phyloP scores from a whole-genome alignment of 1,140 invertebrate species.

The Cheumatopsyche charites region DNA sequence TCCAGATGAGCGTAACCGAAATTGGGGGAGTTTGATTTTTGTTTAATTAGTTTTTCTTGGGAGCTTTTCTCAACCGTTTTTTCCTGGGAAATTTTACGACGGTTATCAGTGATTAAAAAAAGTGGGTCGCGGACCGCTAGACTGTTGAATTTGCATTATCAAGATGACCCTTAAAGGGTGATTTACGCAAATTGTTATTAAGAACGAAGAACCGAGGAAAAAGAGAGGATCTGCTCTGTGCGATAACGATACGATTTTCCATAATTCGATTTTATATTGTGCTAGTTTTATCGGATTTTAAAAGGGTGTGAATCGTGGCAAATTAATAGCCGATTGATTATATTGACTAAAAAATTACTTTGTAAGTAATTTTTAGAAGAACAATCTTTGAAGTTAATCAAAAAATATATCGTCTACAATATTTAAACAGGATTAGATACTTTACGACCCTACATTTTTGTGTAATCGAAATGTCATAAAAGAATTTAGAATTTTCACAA shows the following conservation, averaged over 20 bases:
- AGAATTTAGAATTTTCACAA: no score
- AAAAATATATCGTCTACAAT: no score
- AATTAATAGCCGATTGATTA: no score
- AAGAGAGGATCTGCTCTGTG: background rate
- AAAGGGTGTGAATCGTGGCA: no score
- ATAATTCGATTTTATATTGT: no score
- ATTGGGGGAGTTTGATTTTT: conserved; percentile 38
- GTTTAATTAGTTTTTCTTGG: conserved; percentile 42
- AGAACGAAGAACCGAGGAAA: conserved; percentile 8
- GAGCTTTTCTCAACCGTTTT: conserved; percentile 7
- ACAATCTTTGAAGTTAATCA: no score
- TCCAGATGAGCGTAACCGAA: background rate
- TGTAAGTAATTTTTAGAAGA: no score
- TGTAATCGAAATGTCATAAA: no score
- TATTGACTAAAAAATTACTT: no score
- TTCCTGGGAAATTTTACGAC: conserved; percentile 31
- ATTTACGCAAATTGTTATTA: conserved; percentile 37
- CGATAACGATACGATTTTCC: background rate
- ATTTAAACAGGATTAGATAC: no score
- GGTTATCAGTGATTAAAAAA: conserved; percentile 38
- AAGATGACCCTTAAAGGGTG: conserved; percentile 38
- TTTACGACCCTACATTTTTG: no score
- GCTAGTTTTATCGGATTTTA: no score
- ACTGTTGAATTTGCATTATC: conserved; percentile 39
- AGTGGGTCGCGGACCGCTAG: conserved; percentile 25